Conservation (phyloP, 2,888 invertebrate species). For the Drosophila longiperda region DNA sequence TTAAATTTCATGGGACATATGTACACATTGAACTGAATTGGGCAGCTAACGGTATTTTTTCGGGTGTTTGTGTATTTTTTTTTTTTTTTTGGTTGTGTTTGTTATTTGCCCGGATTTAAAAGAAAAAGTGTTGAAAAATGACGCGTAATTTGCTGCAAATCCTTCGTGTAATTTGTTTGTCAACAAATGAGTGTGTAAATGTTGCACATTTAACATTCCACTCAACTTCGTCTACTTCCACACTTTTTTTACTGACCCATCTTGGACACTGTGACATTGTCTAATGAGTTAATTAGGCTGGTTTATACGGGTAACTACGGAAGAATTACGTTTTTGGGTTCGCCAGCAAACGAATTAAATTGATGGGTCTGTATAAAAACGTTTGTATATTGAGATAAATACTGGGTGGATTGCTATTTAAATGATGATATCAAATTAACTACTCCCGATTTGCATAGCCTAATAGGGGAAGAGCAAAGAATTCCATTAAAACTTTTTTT, state of each 20-base stretch:
- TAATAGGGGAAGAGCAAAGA: not conserved
- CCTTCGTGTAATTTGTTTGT: slow-evolving; percentile 77
- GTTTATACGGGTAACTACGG: slow-evolving; percentile 58
- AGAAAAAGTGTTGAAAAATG: slow-evolving; percentile 74
- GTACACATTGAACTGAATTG: slow-evolving; percentile 68
- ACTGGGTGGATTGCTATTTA: not conserved
- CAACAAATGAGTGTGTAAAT: slow-evolving; percentile 79
- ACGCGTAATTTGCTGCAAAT: slow-evolving; percentile 75
- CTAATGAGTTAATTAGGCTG: slow-evolving; percentile 76
- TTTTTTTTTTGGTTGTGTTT: slow-evolving; percentile 13
- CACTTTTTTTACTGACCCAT: slow-evolving; percentile 13
- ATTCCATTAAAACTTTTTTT: not conserved
- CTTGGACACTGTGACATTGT: slow-evolving; percentile 61
- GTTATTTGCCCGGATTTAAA: slow-evolving; percentile 50
- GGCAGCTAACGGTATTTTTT: slow-evolving; percentile 35
- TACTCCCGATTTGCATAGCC: slow-evolving; percentile 29
- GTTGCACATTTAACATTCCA: slow-evolving; percentile 69
- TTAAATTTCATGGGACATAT: slow-evolving; percentile 82
- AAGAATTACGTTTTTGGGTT: slow-evolving; percentile 26
- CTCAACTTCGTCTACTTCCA: not conserved
- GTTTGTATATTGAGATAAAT: slow-evolving; percentile 9
- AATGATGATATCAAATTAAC: slow-evolving; percentile 26
- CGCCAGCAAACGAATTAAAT: slow-evolving; percentile 44
- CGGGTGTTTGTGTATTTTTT: slow-evolving; percentile 3
- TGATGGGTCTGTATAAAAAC: slow-evolving; percentile 43